Evolutionary conservation across 2,797 vertebrate genomes (phyloP).

Genomic region (Apodemus agrarius): DNA sequence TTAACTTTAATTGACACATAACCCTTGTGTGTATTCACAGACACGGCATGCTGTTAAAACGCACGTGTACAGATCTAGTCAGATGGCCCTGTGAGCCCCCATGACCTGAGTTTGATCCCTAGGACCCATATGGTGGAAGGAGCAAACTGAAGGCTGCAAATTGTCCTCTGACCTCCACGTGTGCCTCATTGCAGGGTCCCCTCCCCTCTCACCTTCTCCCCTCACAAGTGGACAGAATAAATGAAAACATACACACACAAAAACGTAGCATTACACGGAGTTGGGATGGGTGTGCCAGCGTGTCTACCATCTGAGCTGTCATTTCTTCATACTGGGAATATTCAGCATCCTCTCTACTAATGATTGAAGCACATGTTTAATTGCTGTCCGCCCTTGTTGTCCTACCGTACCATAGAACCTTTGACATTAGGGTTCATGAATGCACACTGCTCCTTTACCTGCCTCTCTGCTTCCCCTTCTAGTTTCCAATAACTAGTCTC

Average conservation of each 20-base stretch:
- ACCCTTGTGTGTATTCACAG: neutral
- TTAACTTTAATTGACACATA: neutral
- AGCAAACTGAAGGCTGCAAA: neutral
- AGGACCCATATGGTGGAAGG: neutral
- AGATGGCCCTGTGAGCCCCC: neutral
- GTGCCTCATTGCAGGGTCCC: neutral
- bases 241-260: too few species aligned
- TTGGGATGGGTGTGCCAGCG: neutral
- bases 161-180: neutral
- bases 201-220: neutral
- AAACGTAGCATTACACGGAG: fast-evolving
- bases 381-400: neutral
- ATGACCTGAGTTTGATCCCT: neutral
- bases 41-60: neutral
- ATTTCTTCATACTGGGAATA: neutral
- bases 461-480: too few species aligned
- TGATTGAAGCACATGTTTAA: neutral
- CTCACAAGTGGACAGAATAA: neutral
- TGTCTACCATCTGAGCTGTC: neutral
- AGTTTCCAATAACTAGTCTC: neutral
- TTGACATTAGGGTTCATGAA: neutral
- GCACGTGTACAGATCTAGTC: too few species aligned
- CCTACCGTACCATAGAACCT: neutral
- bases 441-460: neutral
- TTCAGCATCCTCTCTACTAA: too few species aligned